Evolutionary conservation across 2,113 vertebrate species (phyloP).

Genomic region (Vireo altiloquus): DNA sequence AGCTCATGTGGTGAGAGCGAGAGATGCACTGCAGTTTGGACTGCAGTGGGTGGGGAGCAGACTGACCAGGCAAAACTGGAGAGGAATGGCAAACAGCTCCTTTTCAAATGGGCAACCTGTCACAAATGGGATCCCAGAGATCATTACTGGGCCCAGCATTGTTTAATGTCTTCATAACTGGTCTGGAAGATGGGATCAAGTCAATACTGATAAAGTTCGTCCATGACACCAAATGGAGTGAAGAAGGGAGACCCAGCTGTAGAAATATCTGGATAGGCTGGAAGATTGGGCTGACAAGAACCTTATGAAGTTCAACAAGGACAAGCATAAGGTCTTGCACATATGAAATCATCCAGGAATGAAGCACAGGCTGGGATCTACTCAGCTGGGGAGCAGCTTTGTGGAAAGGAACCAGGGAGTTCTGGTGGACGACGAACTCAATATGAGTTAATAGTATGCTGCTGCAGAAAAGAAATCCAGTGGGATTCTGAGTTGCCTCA

Average conservation of each 20-base stretch:
- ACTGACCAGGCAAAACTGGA: neutral
- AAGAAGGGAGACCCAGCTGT: neutral
- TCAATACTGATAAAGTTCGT: neutral
- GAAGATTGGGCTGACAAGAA: neutral
- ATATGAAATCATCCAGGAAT: neutral
- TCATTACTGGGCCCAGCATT: rapidly evolving
- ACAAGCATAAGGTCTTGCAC: neutral
- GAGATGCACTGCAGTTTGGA: neutral
- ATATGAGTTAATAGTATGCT: neutral
- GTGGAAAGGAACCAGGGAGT: neutral
- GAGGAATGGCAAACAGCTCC: neutral
- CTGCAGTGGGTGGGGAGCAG: neutral
- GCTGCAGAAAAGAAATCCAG: neutral
- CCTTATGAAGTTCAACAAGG: neutral
- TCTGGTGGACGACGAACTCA: neutral
- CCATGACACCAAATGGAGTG: neutral
- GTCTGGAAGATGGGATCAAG: neutral
- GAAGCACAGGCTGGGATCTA: neutral
- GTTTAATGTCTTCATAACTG: neutral
- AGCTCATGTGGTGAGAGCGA: rapidly evolving
- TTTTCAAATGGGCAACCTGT: rapidly evolving
- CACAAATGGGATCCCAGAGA: neutral
- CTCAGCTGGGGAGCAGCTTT: neutral
- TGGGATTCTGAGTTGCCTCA: neutral
- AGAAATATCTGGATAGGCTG: neutral